Evolutionary conservation across 2,888 invertebrate species (phyloP).

Genomic region (Metacarcinus magister): DNA sequence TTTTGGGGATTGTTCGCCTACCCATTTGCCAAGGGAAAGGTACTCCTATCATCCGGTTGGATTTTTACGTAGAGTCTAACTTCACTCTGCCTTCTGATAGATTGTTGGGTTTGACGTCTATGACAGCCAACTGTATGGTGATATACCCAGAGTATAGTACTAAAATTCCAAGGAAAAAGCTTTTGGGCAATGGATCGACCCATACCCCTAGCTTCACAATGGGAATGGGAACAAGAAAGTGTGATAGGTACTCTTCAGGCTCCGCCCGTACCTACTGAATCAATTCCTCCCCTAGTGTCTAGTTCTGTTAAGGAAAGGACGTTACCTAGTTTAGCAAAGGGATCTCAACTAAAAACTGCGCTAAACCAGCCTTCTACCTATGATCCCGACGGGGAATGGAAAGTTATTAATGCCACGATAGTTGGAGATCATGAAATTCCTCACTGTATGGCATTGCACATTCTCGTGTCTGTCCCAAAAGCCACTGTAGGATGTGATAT

Average conservation of each 20-base stretch:
- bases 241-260: background rate
- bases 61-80: background rate
- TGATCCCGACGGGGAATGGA: background rate
- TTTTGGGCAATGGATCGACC: background rate
- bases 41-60: background rate
- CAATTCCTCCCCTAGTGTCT: too few relatives aligned
- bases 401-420: background rate
- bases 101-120: background rate
- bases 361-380: background rate
- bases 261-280: too few relatives aligned
- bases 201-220: background rate
- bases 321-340: background rate
- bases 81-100: background rate
- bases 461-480: background rate
- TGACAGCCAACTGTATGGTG: background rate
- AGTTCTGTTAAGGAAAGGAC: too few relatives aligned
- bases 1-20: background rate
- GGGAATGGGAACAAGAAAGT: background rate
- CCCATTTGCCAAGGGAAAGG: background rate
- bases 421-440: background rate
- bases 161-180: background rate
- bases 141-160: background rate
- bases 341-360: background rate
- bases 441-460: background rate
- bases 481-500: background rate